A percentile compares a stretch with the other conserved stretches of the same genome.
phyloP scores from a whole-genome alignment of 2,888 invertebrate species.

The Alcis repandata region DNA sequence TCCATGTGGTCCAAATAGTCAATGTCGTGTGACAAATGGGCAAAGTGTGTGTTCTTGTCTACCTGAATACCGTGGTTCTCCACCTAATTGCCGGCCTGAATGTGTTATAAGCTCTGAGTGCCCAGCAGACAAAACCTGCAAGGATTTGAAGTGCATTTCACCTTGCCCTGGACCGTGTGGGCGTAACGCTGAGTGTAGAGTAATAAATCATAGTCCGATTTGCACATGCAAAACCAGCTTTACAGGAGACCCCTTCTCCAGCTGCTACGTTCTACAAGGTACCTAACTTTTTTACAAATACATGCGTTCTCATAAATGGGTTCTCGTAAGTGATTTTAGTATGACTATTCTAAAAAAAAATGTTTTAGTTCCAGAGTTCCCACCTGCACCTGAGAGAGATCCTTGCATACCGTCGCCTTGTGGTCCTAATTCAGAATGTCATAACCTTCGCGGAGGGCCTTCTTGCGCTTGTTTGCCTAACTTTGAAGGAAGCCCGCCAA shows the following conservation, averaged over 20 bases:
- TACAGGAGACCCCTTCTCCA: slow-evolving; percentile 89
- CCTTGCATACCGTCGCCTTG: slow-evolving; percentile 90
- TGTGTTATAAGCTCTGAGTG: slow-evolving; percentile 91
- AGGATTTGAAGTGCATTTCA: slow-evolving; percentile 89
- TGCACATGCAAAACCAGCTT: slow-evolving; percentile 88
- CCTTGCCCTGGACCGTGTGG: slow-evolving; percentile 92
- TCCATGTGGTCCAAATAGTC: slow-evolving; percentile 89
- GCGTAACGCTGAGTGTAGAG: slow-evolving; percentile 89
- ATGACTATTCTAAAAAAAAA: neutral
- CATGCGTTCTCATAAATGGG: too few species aligned
- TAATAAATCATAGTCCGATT: slow-evolving; percentile 91
- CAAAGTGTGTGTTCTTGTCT: slow-evolving; percentile 91
- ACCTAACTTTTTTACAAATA: slow-evolving; percentile 43
- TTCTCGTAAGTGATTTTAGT: neutral
- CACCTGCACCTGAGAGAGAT: slow-evolving; percentile 73
- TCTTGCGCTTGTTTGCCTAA: slow-evolving; percentile 88
- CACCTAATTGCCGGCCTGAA: slow-evolving; percentile 91
- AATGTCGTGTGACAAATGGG: slow-evolving; percentile 85
- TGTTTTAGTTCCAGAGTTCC: slow-evolving; percentile 66
- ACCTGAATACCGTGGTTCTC: slow-evolving; percentile 89
- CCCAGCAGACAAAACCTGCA: slow-evolving; percentile 87
- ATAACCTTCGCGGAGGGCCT: slow-evolving; percentile 83
- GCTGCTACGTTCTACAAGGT: slow-evolving; percentile 86
- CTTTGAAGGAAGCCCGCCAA: slow-evolving; percentile 89
- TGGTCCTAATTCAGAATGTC: slow-evolving; percentile 88